Conservation (phyloP, 2,113 vertebrate genomes). For the Periophthalmodon schlosseri region DNA sequence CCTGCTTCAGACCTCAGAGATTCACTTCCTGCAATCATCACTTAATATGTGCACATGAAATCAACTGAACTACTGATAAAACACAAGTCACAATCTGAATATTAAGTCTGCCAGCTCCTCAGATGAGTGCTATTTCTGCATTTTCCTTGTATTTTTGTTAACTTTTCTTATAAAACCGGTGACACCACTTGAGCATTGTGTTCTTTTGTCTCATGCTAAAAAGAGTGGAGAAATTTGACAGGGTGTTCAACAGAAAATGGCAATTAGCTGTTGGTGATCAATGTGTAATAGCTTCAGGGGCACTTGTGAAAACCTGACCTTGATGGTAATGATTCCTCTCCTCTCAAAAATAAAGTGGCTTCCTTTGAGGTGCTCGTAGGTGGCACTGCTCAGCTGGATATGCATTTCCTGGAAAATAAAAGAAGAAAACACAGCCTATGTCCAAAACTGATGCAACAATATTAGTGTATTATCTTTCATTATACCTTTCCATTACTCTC, state of each 20-base stretch:
- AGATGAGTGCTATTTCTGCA: constrained; percentile 11
- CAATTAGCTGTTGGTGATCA: constrained; percentile 8
- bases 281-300: constrained; percentile 17
- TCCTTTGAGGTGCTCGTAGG: constrained; percentile 77
- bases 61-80: constrained; percentile 26
- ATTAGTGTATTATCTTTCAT: not conserved
- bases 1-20: constrained; percentile 35
- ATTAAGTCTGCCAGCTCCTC: constrained; percentile 30
- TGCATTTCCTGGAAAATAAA: constrained; percentile 74
- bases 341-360: constrained; percentile 79
- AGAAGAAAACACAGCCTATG: not conserved
- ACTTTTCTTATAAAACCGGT: constrained; percentile 16
- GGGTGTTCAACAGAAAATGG: constrained; percentile 10
- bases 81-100: constrained; percentile 31
- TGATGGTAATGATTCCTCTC: constrained; percentile 77
- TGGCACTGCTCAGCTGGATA: constrained; percentile 77
- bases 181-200: not conserved
- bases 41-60: constrained; percentile 24
- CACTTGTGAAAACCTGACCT: constrained; percentile 56
- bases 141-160: constrained; percentile 4
- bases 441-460: not conserved
- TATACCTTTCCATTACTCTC: constrained; percentile 78
- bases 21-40: constrained; percentile 33
- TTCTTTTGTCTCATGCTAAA: not conserved
- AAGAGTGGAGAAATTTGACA: constrained; percentile 4